These are phyloP conservation scores for Drosophila lacertosa DNA, from an alignment of 1,140 invertebrate species.

Conservation along the genomic window DNA sequence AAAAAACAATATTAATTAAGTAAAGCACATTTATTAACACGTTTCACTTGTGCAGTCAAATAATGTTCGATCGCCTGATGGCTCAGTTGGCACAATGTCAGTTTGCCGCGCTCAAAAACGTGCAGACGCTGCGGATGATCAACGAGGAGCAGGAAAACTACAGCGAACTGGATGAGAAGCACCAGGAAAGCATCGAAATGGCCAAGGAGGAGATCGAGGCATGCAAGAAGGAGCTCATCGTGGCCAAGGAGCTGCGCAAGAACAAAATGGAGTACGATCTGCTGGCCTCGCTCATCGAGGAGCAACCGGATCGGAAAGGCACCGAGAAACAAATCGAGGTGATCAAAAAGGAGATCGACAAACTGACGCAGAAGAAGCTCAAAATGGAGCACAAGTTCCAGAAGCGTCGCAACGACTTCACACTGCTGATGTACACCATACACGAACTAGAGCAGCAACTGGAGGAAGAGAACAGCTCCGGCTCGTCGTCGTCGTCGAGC, in stretches of 20 bases:
- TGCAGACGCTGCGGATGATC: slow-evolving; percentile 92
- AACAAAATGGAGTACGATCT: slow-evolving; percentile 97
- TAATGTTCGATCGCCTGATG: slow-evolving; percentile 91
- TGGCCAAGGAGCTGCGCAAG: slow-evolving; percentile 93
- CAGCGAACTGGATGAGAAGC: slow-evolving; percentile 89
- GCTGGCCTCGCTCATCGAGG: slow-evolving; percentile 94
- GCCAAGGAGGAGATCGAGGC: slow-evolving; percentile 90
- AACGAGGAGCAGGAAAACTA: slow-evolving; percentile 93
- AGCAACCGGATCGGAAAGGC: slow-evolving; percentile 94
- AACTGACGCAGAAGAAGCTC: slow-evolving; percentile 87
- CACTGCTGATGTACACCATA: slow-evolving; percentile 92
- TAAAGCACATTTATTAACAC: neutral
- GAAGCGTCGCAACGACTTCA: slow-evolving; percentile 93
- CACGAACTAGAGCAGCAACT: slow-evolving; percentile 90
- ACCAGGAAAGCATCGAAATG: slow-evolving; percentile 90
- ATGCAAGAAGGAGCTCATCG: slow-evolving; percentile 90
- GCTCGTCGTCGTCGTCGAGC: slow-evolving; percentile 48
- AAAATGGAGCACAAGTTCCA: slow-evolving; percentile 91
- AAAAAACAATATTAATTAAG: neutral
- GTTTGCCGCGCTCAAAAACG: slow-evolving; percentile 93
- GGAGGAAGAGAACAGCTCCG: slow-evolving; percentile 86
- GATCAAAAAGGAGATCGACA: slow-evolving; percentile 90
- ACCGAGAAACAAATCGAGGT: slow-evolving; percentile 90
- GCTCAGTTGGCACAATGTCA: slow-evolving; percentile 94
- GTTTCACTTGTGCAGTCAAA: slow-evolving; percentile 84